Percentiles rank a stretch among this genome's conserved stretches.
phyloP scores from a whole-genome alignment of 2,797 vertebrate genomes.

The Trichosurus vulpecula region DNA sequence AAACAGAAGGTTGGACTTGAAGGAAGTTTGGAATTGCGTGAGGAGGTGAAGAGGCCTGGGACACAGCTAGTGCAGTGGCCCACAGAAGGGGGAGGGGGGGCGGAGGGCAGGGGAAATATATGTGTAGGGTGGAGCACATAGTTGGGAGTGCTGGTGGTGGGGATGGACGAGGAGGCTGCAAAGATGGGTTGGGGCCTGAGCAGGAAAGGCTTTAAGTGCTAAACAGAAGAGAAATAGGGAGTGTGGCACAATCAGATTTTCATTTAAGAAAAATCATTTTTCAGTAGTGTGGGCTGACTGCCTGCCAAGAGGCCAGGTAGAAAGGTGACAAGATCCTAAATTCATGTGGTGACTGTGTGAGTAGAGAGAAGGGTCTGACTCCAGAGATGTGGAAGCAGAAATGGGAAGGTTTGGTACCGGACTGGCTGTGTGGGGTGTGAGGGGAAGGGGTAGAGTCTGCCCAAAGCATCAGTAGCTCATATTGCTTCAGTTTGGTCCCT shows the following conservation, averaged over 20 bases:
- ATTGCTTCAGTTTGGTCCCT: neutral
- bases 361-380: neutral
- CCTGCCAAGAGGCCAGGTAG: neutral
- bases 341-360: neutral
- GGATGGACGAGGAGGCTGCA: too few species aligned
- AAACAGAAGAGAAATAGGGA: neutral
- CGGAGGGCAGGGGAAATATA: neutral
- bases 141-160: neutral
- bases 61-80: neutral
- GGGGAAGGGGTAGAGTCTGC: neutral
- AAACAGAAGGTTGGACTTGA: neutral
- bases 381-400: neutral
- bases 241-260: neutral
- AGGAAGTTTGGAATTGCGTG: neutral
- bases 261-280: neutral
- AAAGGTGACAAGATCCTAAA: neutral
- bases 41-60: neutral
- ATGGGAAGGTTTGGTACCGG: neutral
- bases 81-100: neutral
- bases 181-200: neutral
- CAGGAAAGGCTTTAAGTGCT: neutral
- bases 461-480: too few species aligned
- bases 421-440: neutral
- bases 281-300: neutral
- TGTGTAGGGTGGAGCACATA: neutral